Evolutionary conservation across 2,797 vertebrate genomes (phyloP).

Genomic region (Glossophaga mutica): DNA sequence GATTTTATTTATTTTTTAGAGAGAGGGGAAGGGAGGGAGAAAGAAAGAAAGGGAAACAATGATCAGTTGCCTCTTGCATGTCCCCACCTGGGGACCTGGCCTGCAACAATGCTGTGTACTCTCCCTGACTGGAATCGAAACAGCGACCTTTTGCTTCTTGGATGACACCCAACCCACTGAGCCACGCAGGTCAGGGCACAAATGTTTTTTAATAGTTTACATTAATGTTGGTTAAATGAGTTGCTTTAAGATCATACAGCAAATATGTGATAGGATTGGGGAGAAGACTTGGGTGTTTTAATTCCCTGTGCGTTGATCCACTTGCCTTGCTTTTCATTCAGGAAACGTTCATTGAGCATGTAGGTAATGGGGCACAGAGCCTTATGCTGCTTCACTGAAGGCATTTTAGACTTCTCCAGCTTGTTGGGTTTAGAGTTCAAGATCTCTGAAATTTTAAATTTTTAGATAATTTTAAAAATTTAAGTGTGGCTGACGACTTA

Average conservation of each 20-base stretch:
- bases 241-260: not conserved
- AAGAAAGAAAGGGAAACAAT: too few relatives aligned
- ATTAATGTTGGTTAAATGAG: not conserved
- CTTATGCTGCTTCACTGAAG: not conserved
- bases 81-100: too few relatives aligned
- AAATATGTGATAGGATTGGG: not conserved
- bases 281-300: not conserved
- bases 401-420: not conserved
- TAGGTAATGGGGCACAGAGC: not conserved
- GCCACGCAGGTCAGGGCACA: not conserved
- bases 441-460: not conserved
- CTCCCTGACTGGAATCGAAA: too few relatives aligned
- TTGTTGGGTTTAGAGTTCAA: not conserved
- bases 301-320: not conserved
- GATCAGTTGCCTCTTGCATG: too few relatives aligned
- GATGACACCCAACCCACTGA: too few relatives aligned
- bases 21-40: too few relatives aligned
- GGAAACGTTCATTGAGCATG: not conserved
- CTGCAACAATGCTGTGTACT: too few relatives aligned
- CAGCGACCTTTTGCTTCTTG: too few relatives aligned
- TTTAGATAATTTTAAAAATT: not conserved
- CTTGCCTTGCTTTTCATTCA: not conserved
- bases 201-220: not conserved
- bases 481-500: not conserved
- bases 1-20: too few relatives aligned